A percentile compares a stretch with the other conserved stretches of the same genome.
These are phyloP conservation scores for Malachius bipustulatus DNA, from an alignment of 2,888 invertebrate species.

Conservation along the genomic window DNA sequence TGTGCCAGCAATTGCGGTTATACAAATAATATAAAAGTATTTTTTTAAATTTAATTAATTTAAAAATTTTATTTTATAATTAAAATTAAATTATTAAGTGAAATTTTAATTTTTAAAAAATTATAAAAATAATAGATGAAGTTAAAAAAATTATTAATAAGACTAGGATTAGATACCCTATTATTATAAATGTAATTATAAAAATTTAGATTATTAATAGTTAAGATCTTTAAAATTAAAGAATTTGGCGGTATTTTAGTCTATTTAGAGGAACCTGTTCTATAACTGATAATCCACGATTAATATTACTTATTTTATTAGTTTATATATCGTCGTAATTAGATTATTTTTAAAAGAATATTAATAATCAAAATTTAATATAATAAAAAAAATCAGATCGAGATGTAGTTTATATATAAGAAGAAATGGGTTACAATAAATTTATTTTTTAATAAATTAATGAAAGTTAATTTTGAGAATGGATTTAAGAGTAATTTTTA, in stretches of 20 bases:
- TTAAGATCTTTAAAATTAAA: slow-evolving; percentile 58
- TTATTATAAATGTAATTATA: too few species aligned
- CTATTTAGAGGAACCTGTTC: slow-evolving; percentile 58
- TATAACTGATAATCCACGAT: slow-evolving; percentile 55
- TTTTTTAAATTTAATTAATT: too few species aligned
- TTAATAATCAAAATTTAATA: slow-evolving; percentile 41
- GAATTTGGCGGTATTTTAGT: slow-evolving; percentile 60
- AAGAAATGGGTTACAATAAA: slow-evolving; percentile 57
- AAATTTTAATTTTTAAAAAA: slow-evolving; percentile 43
- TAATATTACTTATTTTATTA: slow-evolving; percentile 40
- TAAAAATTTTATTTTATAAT: slow-evolving; percentile 29
- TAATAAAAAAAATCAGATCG: too few species aligned
- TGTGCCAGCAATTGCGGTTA: slow-evolving; percentile 64
- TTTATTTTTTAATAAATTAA: slow-evolving; percentile 45
- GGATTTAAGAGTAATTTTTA: too few species aligned
- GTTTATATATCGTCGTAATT: slow-evolving; percentile 17
- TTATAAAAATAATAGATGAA: slow-evolving; percentile 35
- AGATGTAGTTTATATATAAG: slow-evolving; percentile 53
- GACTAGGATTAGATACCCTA: slow-evolving; percentile 61
- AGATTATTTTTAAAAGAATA: slow-evolving; percentile 30
- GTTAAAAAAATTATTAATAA: slow-evolving; percentile 36
- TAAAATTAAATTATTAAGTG: slow-evolving; percentile 42
- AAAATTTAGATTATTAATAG: slow-evolving; percentile 51
- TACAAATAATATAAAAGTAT: slow-evolving; percentile 40
- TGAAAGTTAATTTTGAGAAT: too few species aligned